Conservation (phyloP, 2,797 vertebrate genomes). For the Anguilla marmorata region DNA sequence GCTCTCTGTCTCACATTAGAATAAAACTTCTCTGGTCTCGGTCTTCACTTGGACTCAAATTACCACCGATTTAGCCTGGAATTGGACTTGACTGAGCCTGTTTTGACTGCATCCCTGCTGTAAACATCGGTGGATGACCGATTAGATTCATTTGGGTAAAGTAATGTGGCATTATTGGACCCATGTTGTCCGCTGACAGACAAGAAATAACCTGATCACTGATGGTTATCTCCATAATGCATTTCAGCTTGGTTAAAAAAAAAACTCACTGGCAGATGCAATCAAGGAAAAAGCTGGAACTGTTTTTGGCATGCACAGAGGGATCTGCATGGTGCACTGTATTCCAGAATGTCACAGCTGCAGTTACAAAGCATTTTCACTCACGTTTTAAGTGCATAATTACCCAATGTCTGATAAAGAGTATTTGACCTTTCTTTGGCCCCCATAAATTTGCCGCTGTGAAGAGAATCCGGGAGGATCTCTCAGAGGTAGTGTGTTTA, state of each 20-base stretch:
- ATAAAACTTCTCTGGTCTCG: too few relatives aligned
- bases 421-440: not conserved
- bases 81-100: too few relatives aligned
- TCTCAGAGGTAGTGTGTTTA: conserved; percentile 2
- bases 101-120: too few relatives aligned
- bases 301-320: not conserved
- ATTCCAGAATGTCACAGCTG: not conserved
- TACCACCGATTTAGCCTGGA: too few relatives aligned
- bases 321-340: not conserved
- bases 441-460: not conserved
- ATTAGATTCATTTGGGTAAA: not conserved
- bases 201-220: not conserved
- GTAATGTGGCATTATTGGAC: not conserved
- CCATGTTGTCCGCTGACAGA: not conserved
- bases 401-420: not conserved
- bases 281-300: not conserved
- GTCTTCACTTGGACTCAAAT: too few relatives aligned
- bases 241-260: not conserved
- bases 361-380: conserved; percentile 5
- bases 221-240: not conserved
- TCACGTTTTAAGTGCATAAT: not conserved
- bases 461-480: conserved; percentile 2
- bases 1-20: too few relatives aligned
- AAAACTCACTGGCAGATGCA: not conserved
- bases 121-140: not conserved